Percentiles rank a stretch among this genome's conserved stretches.
Evolutionary conservation across 1,140 invertebrate species (phyloP).

Genomic region (Solenopsis invicta): DNA sequence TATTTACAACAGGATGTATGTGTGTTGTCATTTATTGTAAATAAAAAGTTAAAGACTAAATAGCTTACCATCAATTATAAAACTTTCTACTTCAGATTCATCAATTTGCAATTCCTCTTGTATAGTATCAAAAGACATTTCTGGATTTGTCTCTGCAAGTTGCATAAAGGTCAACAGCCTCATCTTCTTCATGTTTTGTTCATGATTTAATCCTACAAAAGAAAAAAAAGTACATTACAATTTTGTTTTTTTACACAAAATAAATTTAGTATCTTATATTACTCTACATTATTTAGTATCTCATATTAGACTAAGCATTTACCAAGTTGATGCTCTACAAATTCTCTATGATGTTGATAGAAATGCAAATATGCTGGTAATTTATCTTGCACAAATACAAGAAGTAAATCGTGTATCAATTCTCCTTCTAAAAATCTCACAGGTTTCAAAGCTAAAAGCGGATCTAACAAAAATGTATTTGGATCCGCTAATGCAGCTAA

Average conservation of each 20-base stretch:
- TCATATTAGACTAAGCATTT: constrained; percentile 74
- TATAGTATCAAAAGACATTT: constrained; percentile 96
- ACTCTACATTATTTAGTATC: constrained; percentile 44
- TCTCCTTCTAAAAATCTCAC: constrained; percentile 98
- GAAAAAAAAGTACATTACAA: constrained; percentile 53
- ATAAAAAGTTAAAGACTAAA: constrained; percentile 26
- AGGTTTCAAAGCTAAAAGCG: constrained; percentile 96
- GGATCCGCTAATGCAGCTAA: constrained; percentile 97
- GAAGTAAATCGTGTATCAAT: constrained; percentile 97
- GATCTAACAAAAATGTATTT: constrained; percentile 97
- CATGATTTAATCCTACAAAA: constrained; percentile 93
- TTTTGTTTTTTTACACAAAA: constrained; percentile 35
- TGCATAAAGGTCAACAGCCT: constrained; percentile 98
- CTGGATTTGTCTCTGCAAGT: constrained; percentile 96
- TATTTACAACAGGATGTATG: constrained; percentile 57
- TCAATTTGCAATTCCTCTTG: constrained; percentile 95
- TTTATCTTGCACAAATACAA: constrained; percentile 98
- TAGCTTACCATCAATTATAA: constrained; percentile 96
- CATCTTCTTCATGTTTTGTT: constrained; percentile 99
- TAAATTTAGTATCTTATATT: constrained; percentile 41
- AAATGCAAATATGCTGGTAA: constrained; percentile 96
- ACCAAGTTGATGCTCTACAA: constrained; percentile 94
- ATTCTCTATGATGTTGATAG: constrained; percentile 97
- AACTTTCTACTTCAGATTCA: constrained; percentile 96
- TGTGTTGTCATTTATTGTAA: constrained; percentile 17